Evolutionary conservation across 1,140 invertebrate genomes (phyloP).

Genomic region (Listronotus oregonensis): DNA sequence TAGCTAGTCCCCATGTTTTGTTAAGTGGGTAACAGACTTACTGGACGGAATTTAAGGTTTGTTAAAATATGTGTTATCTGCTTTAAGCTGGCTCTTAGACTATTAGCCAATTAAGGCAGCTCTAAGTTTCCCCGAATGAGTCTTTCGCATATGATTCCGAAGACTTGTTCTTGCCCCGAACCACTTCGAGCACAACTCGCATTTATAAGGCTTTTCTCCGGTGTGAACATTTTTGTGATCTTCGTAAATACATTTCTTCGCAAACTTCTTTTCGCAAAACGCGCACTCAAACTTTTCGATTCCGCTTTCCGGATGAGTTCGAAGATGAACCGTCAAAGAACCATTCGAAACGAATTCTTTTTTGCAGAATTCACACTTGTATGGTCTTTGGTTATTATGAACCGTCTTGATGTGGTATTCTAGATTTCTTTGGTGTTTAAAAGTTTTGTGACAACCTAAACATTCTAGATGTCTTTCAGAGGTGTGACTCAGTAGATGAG

Average conservation of each 20-base stretch:
- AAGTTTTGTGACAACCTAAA: too few relatives aligned
- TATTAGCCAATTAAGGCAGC: too few relatives aligned
- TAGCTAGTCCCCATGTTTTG: too few relatives aligned
- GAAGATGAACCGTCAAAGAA: conserved; percentile 70
- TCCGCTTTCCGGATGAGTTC: conserved; percentile 23
- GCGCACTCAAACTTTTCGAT: conserved; percentile 54
- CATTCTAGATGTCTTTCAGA: too few relatives aligned
- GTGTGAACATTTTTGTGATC: conserved; percentile 63
- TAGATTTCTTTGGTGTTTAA: conserved; percentile 30
- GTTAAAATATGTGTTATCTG: too few relatives aligned
- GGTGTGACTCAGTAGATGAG: too few relatives aligned
- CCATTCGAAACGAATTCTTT: conserved; percentile 65
- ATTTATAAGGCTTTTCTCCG: conserved; percentile 54
- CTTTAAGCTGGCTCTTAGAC: too few relatives aligned
- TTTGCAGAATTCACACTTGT: conserved; percentile 64
- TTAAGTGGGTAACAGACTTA: too few relatives aligned
- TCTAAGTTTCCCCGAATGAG: too few relatives aligned
- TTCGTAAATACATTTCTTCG: conserved; percentile 62
- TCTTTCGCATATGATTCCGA: too few relatives aligned
- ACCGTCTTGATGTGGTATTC: conserved; percentile 5
- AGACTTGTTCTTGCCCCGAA: too few relatives aligned
- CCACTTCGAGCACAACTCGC: conserved; percentile 63
- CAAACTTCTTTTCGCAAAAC: conserved; percentile 64
- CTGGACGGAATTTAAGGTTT: too few relatives aligned
- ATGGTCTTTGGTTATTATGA: conserved; percentile 64